Evolutionary conservation across 2,113 vertebrate species (phyloP).

Genomic region (Planiliza haematocheilus): DNA sequence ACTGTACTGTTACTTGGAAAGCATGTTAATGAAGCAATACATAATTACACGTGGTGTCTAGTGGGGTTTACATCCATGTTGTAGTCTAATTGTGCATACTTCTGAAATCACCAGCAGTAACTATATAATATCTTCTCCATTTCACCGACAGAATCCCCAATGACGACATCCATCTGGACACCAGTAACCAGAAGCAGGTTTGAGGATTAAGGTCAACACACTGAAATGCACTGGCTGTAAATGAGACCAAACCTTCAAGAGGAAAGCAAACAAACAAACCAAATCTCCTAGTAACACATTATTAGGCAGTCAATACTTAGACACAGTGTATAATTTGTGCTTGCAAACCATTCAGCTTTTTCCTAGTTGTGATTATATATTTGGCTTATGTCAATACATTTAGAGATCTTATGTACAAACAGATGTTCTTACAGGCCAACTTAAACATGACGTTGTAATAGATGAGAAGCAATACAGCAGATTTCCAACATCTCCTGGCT

Average conservation of each 20-base stretch:
- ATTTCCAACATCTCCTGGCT: no score
- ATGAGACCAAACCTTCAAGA: conserved; percentile 3
- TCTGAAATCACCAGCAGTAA: conserved; percentile 18
- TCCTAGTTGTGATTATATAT: conserved; percentile 7
- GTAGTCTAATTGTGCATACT: conserved; percentile 4
- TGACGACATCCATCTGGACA: conserved; percentile 38
- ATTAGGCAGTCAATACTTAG: not conserved
- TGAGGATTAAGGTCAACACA: conserved; percentile 34
- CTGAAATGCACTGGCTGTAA: conserved; percentile 28
- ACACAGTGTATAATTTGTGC: not conserved
- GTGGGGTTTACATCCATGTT: not conserved
- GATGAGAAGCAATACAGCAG: not conserved
- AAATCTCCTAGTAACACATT: not conserved
- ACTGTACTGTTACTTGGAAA: not conserved
- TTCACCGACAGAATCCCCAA: conserved; percentile 24
- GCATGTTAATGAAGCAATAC: conserved; percentile 9
- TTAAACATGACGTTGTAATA: not conserved
- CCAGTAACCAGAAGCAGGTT: conserved; percentile 29
- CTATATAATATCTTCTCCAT: conserved; percentile 7
- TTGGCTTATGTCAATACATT: not conserved
- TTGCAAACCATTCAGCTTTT: not conserved
- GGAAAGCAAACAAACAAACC: conserved; percentile 20
- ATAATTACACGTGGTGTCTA: not conserved
- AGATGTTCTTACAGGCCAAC: not conserved
- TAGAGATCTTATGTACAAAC: not conserved